Percentiles rank a stretch among this genome's conserved stretches.
These are phyloP conservation scores for Penaeus chinensis DNA, from an alignment of 1,140 invertebrate genomes.

Conservation along the genomic window DNA sequence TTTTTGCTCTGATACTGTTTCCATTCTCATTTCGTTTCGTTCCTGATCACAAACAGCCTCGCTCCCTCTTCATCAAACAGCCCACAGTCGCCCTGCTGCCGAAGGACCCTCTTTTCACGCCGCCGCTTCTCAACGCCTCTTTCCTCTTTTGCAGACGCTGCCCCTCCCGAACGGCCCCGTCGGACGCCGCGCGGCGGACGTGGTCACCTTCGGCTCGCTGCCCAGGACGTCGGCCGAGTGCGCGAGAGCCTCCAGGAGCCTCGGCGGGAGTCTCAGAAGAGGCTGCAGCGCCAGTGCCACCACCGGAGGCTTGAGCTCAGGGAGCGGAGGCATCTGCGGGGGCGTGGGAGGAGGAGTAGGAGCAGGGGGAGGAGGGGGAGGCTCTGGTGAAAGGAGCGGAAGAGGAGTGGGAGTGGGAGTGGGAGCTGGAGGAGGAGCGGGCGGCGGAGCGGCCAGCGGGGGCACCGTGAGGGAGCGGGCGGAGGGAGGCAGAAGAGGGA, in stretches of 20 bases:
- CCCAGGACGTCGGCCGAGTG: slow-evolving; percentile 38
- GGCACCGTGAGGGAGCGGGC: slow-evolving; percentile 43
- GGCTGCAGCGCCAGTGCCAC: slow-evolving; percentile 29
- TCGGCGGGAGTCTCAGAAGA: slow-evolving; percentile 39
- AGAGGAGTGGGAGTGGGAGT: not conserved
- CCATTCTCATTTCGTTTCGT: not conserved
- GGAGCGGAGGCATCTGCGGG: not conserved
- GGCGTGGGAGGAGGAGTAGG: not conserved
- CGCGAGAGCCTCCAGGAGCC: slow-evolving; percentile 21
- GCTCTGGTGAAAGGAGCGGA: not conserved
- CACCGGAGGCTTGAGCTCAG: slow-evolving; percentile 5
- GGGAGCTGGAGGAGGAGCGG: slow-evolving; percentile 1
- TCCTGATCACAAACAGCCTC: not conserved
- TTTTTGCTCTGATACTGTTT: not conserved
- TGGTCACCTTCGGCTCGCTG: slow-evolving; percentile 25
- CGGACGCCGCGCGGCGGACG: slow-evolving; percentile 33
- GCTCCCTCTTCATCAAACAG: not conserved
- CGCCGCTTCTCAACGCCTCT: not conserved
- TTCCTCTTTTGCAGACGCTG: slow-evolving; percentile 35
- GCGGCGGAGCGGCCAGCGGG: slow-evolving; percentile 2
- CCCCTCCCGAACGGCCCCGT: slow-evolving; percentile 50
- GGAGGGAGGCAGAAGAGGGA: slow-evolving; percentile 30
- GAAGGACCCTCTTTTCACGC: too few relatives aligned
- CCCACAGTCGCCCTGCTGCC: not conserved
- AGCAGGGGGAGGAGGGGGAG: not conserved